Conservation (phyloP, 2,888 invertebrate species). For the Nycteola revayana region DNA sequence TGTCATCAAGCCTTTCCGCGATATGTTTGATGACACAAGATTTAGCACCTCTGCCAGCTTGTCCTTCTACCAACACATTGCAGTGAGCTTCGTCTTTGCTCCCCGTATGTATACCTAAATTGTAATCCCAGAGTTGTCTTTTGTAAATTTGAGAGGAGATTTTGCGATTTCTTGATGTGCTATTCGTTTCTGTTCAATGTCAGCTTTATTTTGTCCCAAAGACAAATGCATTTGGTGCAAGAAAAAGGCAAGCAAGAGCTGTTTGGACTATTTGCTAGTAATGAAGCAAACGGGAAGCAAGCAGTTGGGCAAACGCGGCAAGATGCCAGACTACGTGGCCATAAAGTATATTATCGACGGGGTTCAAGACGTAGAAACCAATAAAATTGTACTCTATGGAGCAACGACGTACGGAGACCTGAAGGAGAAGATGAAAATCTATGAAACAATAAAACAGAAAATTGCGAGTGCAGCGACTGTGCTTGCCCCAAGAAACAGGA, state of each 20-base stretch:
- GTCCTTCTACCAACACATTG: background rate
- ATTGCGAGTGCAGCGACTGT: too few species aligned
- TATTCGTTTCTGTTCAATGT: slow-evolving; percentile 5
- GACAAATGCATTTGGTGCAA: slow-evolving; percentile 3
- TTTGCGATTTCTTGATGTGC: slow-evolving; percentile 10
- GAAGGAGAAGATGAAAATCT: too few species aligned
- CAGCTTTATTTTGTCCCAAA: slow-evolving; percentile 4
- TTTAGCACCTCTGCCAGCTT: background rate
- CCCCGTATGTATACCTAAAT: background rate
- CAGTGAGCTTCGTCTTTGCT: background rate
- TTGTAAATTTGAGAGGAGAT: slow-evolving; percentile 3
- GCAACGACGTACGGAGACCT: too few species aligned
- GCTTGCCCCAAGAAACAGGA: too few species aligned
- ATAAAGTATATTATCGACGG: too few species aligned
- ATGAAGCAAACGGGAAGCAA: too few species aligned
- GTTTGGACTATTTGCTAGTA: too few species aligned
- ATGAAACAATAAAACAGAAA: too few species aligned
- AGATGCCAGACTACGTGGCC: too few species aligned
- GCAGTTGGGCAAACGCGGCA: too few species aligned
- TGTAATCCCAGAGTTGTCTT: background rate
- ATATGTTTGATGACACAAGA: background rate
- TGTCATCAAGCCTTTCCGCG: background rate
- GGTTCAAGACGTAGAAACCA: too few species aligned
- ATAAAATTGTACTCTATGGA: too few species aligned
- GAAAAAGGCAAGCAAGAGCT: slow-evolving; percentile 3